A percentile compares a stretch with the other conserved stretches of the same genome.
Evolutionary conservation across 2,888 invertebrate species (phyloP).

Genomic region (Anarsia innoxiella): DNA sequence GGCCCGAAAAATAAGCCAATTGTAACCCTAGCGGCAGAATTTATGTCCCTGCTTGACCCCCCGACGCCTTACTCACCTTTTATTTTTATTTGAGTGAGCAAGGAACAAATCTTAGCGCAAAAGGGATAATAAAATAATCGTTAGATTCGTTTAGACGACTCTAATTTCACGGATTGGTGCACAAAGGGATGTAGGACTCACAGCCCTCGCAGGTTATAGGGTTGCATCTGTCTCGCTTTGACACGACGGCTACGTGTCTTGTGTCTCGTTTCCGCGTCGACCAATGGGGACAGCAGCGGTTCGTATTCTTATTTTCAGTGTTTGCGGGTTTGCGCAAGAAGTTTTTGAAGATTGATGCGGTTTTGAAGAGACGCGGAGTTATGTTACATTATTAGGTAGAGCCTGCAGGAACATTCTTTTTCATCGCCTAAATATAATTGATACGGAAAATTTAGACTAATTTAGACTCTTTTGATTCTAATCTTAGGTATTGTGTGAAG

Average conservation of each 20-base stretch:
- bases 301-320: conserved; percentile 49
- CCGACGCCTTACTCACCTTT: conserved; percentile 70
- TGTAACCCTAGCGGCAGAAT: conserved; percentile 55
- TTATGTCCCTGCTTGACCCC: conserved; percentile 67
- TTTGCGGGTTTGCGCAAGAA: conserved; percentile 43
- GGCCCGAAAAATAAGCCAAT: conserved; percentile 66
- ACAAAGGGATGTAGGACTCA: conserved; percentile 70
- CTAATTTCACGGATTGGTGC: conserved; percentile 73
- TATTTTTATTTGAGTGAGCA: conserved; percentile 76
- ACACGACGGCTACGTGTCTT: conserved; percentile 16
- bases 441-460: too few species aligned
- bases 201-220: conserved; percentile 41
- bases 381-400: too few species aligned
- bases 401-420: too few species aligned
- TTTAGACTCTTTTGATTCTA: too few species aligned
- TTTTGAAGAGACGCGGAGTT: too few species aligned
- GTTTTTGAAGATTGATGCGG: conserved; percentile 6
- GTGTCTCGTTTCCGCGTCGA: conserved; percentile 38
- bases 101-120: conserved; percentile 75
- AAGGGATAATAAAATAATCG: conserved; percentile 76
- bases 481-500: too few species aligned
- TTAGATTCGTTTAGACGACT: conserved; percentile 75
- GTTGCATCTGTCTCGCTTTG: conserved; percentile 40
- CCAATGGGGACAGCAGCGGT: conserved; percentile 44
- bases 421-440: too few species aligned